Conservation (phyloP, 2,888 invertebrate genomes). For the Tenthredo mesomela region DNA sequence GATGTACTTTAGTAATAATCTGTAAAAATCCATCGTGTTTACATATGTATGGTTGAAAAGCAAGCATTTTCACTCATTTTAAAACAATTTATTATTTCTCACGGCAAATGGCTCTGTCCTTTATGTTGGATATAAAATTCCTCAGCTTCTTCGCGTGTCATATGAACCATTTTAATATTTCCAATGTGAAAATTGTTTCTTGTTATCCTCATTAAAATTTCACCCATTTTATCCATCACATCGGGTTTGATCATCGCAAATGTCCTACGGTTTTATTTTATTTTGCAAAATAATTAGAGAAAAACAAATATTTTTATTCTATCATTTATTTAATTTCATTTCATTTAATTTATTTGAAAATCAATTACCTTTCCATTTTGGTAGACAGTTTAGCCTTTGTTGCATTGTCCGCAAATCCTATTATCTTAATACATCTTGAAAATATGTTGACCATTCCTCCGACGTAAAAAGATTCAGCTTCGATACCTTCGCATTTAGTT, state of each 20-base stretch:
- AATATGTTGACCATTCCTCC: conserved; percentile 87
- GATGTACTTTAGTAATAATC: conserved; percentile 83
- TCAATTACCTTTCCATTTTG: conserved; percentile 83
- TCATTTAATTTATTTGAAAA: not conserved
- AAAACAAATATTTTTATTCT: too few relatives aligned
- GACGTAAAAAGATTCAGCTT: conserved; percentile 85
- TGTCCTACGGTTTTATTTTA: conserved; percentile 79
- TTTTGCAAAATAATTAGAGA: too few relatives aligned
- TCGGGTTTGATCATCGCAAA: conserved; percentile 90
- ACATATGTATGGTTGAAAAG: conserved; percentile 27
- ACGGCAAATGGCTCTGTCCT: conserved; percentile 83
- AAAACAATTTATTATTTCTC: conserved; percentile 72
- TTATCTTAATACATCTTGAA: conserved; percentile 86
- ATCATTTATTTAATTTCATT: too few relatives aligned
- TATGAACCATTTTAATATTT: conserved; percentile 86
- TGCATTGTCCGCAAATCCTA: conserved; percentile 85
- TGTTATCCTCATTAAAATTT: conserved; percentile 84
- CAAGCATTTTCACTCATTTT: not conserved
- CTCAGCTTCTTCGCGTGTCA: conserved; percentile 84
- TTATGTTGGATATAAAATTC: conserved; percentile 82
- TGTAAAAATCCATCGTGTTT: conserved; percentile 68
- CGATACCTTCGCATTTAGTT: conserved; percentile 84
- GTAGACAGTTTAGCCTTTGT: conserved; percentile 84
- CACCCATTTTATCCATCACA: conserved; percentile 85
- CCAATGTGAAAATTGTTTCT: conserved; percentile 80